phyloP scores from a whole-genome alignment of 2,888 invertebrate species.

The Xanthorhoe spadicearia region DNA sequence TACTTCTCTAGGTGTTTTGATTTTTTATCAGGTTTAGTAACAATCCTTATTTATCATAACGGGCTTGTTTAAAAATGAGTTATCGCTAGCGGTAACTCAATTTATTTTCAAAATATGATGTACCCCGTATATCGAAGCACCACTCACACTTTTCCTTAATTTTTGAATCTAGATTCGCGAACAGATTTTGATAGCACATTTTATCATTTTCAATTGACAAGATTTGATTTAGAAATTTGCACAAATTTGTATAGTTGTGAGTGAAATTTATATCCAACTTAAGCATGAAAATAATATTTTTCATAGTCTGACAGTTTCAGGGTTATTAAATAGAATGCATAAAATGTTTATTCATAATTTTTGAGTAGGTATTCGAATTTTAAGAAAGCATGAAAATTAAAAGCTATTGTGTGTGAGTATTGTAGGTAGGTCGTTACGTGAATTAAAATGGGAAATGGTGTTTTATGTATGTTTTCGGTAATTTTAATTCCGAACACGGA shows the following conservation, averaged over 20 bases:
- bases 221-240: conserved; percentile 7
- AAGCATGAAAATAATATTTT: conserved; percentile 34
- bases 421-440: conserved; percentile 21
- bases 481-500: conserved; percentile 7
- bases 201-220: neutral
- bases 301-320: conserved; percentile 69
- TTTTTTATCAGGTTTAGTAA: conserved; percentile 15
- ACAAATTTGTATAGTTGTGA: conserved; percentile 18
- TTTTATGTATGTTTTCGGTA: neutral
- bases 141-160: no score
- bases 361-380: conserved; percentile 21
- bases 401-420: conserved; percentile 16
- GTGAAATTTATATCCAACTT: conserved; percentile 7
- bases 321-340: conserved; percentile 51
- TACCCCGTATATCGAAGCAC: no score
- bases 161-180: no score
- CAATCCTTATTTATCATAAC: neutral
- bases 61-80: neutral
- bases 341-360: conserved; percentile 35
- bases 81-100: neutral
- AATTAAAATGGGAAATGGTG: conserved; percentile 15
- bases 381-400: conserved; percentile 14
- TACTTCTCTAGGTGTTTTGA: conserved; percentile 17
- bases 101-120: neutral
- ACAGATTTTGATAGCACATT: neutral